phyloP scores from a whole-genome alignment of 2,888 invertebrate species.

The Physocephala rufipes region DNA sequence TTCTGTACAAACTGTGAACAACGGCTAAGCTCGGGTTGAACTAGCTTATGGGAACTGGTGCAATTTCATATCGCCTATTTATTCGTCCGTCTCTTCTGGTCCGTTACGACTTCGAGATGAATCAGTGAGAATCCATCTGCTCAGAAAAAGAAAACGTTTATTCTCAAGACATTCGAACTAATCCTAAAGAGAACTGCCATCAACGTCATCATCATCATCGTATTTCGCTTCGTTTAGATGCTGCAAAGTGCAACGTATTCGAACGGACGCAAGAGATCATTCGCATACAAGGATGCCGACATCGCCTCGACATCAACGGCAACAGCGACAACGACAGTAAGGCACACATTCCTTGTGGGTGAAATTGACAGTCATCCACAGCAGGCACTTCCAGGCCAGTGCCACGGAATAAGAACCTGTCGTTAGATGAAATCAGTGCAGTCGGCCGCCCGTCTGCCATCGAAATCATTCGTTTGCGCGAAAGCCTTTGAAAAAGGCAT shows the following conservation, averaged over 20 bases:
- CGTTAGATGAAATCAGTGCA: conserved; percentile 26
- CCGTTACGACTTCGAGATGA: neutral
- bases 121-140: neutral
- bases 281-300: neutral
- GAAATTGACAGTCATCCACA: neutral
- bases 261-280: neutral
- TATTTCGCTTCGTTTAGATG: neutral
- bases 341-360: neutral
- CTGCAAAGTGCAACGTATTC: neutral
- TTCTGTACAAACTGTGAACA: neutral
- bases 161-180: conserved; percentile 28
- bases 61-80: neutral
- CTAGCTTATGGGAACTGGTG: conserved; percentile 1
- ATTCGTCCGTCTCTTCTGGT: neutral
- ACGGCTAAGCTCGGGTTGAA: neutral
- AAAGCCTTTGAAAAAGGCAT: neutral
- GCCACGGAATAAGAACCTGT: conserved; percentile 22
- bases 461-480: neutral
- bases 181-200: conserved; percentile 6
- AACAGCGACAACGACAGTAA: neutral
- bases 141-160: neutral
- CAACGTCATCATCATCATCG: conserved; percentile 10
- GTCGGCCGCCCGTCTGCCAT: neutral
- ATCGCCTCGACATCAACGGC: too few species aligned
- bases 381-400: neutral